phyloP scores from a whole-genome alignment of 1,140 invertebrate genomes.

The Heliconius nattereri region DNA sequence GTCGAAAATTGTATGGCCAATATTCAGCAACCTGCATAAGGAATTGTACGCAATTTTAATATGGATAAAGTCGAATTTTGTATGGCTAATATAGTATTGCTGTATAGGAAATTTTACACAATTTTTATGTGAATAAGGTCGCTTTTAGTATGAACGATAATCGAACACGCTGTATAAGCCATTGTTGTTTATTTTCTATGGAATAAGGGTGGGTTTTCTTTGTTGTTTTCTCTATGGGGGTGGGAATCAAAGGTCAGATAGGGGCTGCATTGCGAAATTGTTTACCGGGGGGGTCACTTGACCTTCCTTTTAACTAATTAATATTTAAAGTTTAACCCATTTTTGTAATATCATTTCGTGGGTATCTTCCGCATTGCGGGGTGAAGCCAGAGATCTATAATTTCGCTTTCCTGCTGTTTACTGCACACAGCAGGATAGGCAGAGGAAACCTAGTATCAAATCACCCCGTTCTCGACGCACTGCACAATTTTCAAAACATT shows the following conservation, averaged over 20 bases:
- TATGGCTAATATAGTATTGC: not conserved
- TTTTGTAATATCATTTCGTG: not conserved
- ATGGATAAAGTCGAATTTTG: slow-evolving; percentile 25
- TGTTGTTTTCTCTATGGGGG: slow-evolving; percentile 20
- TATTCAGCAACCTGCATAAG: not conserved
- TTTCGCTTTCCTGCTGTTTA: no score
- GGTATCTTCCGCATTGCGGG: slow-evolving; percentile 1
- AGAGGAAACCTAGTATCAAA: no score
- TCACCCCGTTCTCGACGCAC: no score
- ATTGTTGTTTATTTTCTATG: not conserved
- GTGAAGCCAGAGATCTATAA: not conserved
- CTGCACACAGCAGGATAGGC: no score
- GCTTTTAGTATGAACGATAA: no score
- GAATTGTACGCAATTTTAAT: not conserved
- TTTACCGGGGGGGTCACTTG: slow-evolving; percentile 24
- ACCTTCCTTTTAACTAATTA: slow-evolving; percentile 28
- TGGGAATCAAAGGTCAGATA: slow-evolving; percentile 39
- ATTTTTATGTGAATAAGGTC: no score
- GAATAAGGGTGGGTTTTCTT: slow-evolving; percentile 20
- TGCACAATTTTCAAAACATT: no score
- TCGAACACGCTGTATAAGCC: not conserved
- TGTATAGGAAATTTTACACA: no score
- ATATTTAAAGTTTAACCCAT: slow-evolving; percentile 13
- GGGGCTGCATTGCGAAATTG: slow-evolving; percentile 43
- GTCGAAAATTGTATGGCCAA: not conserved